A percentile compares a stretch with the other conserved stretches of the same genome.
Evolutionary conservation across 2,113 vertebrate species (phyloP).

Genomic region (Arvicanthis niloticus): DNA sequence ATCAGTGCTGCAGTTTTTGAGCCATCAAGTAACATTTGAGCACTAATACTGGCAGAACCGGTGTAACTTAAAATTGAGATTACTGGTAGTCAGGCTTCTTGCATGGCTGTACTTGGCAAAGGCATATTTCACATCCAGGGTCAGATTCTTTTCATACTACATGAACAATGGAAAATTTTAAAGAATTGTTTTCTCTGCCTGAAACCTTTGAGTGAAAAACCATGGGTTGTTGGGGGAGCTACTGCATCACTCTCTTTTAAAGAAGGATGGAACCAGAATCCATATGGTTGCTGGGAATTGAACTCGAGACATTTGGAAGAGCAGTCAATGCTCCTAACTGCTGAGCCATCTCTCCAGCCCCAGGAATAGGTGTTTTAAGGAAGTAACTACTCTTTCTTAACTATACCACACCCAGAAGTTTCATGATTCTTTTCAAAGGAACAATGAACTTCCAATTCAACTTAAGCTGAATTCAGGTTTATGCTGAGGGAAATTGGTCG

Average conservation of each 20-base stretch:
- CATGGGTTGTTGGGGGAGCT: too few relatives aligned
- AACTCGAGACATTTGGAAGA: background rate
- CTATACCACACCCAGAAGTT: background rate
- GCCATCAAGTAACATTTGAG: background rate
- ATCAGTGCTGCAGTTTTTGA: background rate
- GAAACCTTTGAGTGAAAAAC: background rate
- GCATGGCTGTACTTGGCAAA: background rate
- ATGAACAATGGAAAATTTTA: background rate
- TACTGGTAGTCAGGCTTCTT: background rate
- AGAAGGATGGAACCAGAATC: background rate
- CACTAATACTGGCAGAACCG: background rate
- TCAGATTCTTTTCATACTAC: background rate
- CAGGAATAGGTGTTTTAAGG: constrained; percentile 45
- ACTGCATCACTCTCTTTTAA: background rate
- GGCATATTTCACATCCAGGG: too few relatives aligned
- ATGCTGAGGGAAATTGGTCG: background rate
- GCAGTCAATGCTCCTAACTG: background rate
- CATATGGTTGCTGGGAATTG: background rate
- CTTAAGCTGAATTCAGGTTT: background rate
- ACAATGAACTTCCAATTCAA: background rate
- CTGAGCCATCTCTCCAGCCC: background rate
- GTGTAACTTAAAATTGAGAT: background rate
- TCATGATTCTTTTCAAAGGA: background rate
- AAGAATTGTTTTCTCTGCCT: background rate
- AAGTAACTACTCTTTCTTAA: background rate